Percentiles rank a stretch among this genome's conserved stretches.
Conservation (phyloP, 2,888 invertebrate genomes). For the Rhagium mordax region DNA sequence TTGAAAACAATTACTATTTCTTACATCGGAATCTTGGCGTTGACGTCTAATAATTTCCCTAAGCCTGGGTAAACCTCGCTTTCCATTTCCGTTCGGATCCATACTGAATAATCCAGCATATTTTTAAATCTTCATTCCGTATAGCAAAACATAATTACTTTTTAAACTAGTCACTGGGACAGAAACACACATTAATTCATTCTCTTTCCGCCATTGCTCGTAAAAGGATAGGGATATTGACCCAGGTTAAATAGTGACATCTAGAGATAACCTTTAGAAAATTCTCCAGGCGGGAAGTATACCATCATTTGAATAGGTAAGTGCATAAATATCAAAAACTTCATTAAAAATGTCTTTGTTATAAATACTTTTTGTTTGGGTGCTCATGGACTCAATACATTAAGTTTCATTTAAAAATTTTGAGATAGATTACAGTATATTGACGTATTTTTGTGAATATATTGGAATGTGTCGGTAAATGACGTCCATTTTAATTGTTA, state of each 20-base stretch:
- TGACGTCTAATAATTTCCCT: slow-evolving; percentile 77
- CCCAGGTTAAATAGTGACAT: slow-evolving; percentile 11
- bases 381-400: no score
- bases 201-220: slow-evolving; percentile 18
- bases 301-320: neutral
- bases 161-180: slow-evolving; percentile 10
- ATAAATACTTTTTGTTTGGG: no score
- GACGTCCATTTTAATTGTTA: no score
- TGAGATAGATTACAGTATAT: no score
- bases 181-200: slow-evolving; percentile 19
- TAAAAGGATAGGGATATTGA: slow-evolving; percentile 31
- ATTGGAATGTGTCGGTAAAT: no score
- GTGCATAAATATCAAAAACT: neutral
- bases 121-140: slow-evolving; percentile 43
- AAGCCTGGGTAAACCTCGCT: slow-evolving; percentile 75
- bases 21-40: slow-evolving; percentile 81
- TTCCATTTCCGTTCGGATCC: slow-evolving; percentile 75
- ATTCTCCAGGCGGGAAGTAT: neutral
- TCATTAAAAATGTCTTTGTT: no score
- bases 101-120: slow-evolving; percentile 60
- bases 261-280: neutral
- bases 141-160: slow-evolving; percentile 13
- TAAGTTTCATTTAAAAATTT: no score
- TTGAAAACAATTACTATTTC: slow-evolving; percentile 52
- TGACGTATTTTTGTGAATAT: no score